Conservation (phyloP, 2,797 vertebrate genomes). For the Moxostoma hubbsi region DNA sequence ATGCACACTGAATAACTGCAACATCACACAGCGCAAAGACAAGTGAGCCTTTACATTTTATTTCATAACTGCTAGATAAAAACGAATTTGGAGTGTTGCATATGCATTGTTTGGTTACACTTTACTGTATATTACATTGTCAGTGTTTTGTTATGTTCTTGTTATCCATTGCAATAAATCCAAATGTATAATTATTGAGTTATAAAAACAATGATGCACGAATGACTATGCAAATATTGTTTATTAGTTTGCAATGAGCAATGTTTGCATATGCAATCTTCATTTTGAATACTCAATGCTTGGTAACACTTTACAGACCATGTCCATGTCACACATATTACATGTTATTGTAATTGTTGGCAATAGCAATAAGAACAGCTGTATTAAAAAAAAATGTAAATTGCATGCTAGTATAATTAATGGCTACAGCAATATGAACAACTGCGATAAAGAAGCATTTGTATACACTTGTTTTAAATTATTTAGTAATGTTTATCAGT, state of each 20-base stretch:
- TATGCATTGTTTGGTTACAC: neutral
- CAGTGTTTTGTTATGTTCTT: neutral
- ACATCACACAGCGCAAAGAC: neutral
- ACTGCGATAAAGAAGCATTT: no score
- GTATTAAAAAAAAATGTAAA: neutral
- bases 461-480: neutral
- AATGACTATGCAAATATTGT: no score
- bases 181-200: no score
- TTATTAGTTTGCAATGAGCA: no score
- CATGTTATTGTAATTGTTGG: neutral
- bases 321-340: neutral
- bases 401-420: neutral
- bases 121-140: neutral
- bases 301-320: no score
- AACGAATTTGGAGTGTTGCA: neutral
- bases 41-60: conserved; percentile 11
- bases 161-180: neutral
- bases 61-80: neutral
- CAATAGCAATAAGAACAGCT: neutral
- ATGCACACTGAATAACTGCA: neutral
- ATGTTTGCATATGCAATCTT: no score
- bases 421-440: no score
- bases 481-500: neutral
- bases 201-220: no score
- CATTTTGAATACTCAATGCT: no score